Conservation (phyloP, 2,113 vertebrate genomes). For the Sylvietta virens region DNA sequence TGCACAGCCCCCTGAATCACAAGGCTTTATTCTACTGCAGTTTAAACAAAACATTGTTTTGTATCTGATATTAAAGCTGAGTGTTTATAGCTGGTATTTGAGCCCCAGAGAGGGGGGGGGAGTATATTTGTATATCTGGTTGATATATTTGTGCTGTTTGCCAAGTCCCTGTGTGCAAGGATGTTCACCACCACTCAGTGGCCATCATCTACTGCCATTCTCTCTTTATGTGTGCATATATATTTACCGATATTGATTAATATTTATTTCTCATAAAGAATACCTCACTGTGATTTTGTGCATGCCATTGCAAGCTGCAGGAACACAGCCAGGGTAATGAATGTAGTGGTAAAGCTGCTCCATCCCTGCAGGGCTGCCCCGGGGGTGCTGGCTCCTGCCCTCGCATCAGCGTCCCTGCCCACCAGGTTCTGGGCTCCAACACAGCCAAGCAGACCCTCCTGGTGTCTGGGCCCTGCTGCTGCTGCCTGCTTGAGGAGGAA, state of each 20-base stretch:
- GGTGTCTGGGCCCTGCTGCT: background rate
- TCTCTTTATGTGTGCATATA: background rate
- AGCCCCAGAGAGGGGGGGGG: background rate
- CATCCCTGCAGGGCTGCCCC: too few species aligned
- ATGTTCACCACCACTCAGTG: background rate
- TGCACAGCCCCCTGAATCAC: background rate
- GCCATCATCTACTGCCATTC: background rate
- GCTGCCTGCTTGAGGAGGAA: background rate
- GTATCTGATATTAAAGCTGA: background rate
- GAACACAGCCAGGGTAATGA: too few species aligned
- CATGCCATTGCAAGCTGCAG: background rate
- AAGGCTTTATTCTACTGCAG: background rate
- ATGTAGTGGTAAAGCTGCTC: background rate
- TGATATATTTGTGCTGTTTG: background rate
- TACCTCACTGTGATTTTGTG: background rate
- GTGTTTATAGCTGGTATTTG: background rate
- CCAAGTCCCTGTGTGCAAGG: background rate
- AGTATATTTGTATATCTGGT: background rate
- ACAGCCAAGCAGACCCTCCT: background rate
- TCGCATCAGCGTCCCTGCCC: accelerated
- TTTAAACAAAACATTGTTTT: background rate
- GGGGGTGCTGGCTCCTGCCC: background rate
- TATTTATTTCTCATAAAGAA: slow-evolving; percentile 25
- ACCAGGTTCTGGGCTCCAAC: accelerated
- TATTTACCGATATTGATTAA: background rate